phyloP scores from a whole-genome alignment of 1,140 invertebrate genomes.

The silkworm (Bombyx mori) region DNA sequence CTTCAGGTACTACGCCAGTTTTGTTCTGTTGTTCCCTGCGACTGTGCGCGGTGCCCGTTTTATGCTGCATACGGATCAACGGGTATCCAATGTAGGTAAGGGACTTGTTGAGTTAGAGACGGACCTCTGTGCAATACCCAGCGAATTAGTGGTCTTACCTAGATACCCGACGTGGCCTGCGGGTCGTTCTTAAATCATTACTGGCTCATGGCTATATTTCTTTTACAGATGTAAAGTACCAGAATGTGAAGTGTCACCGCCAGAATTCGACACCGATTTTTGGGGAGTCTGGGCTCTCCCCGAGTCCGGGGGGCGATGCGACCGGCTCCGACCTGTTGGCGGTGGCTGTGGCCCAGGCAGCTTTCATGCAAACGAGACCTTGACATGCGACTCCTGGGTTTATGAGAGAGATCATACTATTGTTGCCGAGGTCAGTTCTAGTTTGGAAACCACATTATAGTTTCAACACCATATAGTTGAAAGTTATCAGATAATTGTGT shows the following conservation, averaged over 20 bases:
- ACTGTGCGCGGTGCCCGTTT: no score
- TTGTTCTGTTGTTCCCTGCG: no score
- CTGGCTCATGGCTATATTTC: not conserved
- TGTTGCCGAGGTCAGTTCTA: slow-evolving; percentile 31
- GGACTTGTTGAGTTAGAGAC: no score
- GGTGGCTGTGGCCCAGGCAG: slow-evolving; percentile 22
- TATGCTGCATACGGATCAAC: no score
- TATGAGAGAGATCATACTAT: slow-evolving; percentile 42
- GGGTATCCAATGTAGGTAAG: no score
- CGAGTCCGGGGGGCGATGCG: slow-evolving; percentile 27
- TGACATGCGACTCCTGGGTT: slow-evolving; percentile 33
- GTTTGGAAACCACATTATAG: not conserved
- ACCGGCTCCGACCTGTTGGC: slow-evolving; percentile 20
- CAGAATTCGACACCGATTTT: slow-evolving; percentile 20
- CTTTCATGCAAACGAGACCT: slow-evolving; percentile 29
- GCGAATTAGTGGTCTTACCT: no score
- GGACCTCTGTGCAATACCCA: no score
- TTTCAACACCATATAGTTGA: no score
- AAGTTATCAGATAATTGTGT: no score
- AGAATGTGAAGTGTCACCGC: slow-evolving; percentile 39
- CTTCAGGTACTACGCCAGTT: no score
- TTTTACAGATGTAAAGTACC: slow-evolving; percentile 43
- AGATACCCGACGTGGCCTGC: no score
- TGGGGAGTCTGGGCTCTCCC: slow-evolving; percentile 40
- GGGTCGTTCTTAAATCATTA: no score